Evolutionary conservation across 2,888 invertebrate species (phyloP), one percentile per base, ranked within the genome.

Genomic region (Cheilosia urbana): DNA sequence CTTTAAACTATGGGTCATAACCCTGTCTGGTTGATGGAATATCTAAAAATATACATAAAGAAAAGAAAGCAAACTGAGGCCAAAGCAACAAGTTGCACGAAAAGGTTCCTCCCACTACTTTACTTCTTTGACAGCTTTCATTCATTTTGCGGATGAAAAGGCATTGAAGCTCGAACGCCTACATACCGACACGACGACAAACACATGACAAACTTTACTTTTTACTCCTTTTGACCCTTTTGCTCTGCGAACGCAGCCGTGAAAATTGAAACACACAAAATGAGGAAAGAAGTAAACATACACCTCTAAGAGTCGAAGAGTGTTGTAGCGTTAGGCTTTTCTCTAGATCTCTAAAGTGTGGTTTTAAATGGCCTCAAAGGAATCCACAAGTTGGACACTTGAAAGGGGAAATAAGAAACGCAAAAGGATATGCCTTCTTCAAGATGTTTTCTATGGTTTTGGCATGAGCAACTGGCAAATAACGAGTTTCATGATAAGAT

Each of bases 1-100:
- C 65, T 84, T 80, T 84, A 45, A 80, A 65, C 84, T 80, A 80
- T 80, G 80, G 71, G 75, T 79, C 83, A 79, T 69, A 84, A 53
- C 80, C 79, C 68, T 57, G 84, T 84, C 84, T 84, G 71, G 80
- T 75, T 80, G 75, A 80, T 68, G 68, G 68, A 79, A 75, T 68
- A 73, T 73, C 73, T 75, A 63, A 83, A 69, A 63, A 79, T 72
- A 79, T 72, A 68, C 30, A 77, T 37, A 62, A 82, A 37, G 11
- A 47, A 58, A 13, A 72, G 42, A 53, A 45, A 19, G 37, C 15
- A 42, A 27, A 27, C 37, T 21, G 49, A 40, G 21, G 30, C 15
- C 42, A 30, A 40, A 19, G 60, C 84, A 84, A 84, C 84, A 84
- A 84, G 84, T 84, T 65, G 63, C 30, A 58, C 49, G 62, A 81